Percentiles rank a stretch among this genome's conserved stretches.
Evolutionary conservation across 2,797 vertebrate species (phyloP).

Genomic region (Mormyrops attenuatus): DNA sequence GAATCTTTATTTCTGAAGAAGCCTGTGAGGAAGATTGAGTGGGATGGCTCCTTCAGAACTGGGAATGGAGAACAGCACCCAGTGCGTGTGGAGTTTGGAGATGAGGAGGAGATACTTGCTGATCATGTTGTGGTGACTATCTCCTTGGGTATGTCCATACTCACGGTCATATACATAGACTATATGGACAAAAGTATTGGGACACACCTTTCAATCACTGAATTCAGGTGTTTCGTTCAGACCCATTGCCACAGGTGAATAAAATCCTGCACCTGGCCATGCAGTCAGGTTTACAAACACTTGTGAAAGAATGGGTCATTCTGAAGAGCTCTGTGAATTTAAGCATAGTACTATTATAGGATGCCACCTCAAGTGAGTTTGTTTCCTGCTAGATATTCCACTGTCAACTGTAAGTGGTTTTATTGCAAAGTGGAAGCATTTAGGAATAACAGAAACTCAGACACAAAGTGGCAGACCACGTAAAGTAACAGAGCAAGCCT

Average conservation of each 20-base stretch:
- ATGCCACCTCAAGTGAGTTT: too few species aligned
- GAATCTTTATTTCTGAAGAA: constrained; percentile 37
- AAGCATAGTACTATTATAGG: too few species aligned
- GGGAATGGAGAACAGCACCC: constrained; percentile 24
- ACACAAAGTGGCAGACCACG: too few species aligned
- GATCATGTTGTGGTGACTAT: constrained; percentile 45
- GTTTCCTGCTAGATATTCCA: too few species aligned
- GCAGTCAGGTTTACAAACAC: background rate
- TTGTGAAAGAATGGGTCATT: too few species aligned
- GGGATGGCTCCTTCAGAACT: constrained; percentile 38
- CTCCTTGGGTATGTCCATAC: constrained; percentile 40
- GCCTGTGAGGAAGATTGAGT: constrained; percentile 35
- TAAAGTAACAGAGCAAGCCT: too few species aligned
- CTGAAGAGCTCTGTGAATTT: too few species aligned
- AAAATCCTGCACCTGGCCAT: background rate
- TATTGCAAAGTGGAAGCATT: too few species aligned
- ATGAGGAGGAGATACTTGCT: constrained; percentile 38
- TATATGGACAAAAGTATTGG: background rate
- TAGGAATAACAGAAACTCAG: too few species aligned
- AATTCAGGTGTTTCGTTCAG: background rate
- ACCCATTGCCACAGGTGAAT: background rate
- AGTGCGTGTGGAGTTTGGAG: constrained; percentile 36
- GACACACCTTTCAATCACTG: background rate
- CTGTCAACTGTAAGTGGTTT: too few species aligned
- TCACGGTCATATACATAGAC: background rate